Evolutionary conservation across 2,797 vertebrate species (phyloP).

Genomic region (Epinephelus coioides): DNA sequence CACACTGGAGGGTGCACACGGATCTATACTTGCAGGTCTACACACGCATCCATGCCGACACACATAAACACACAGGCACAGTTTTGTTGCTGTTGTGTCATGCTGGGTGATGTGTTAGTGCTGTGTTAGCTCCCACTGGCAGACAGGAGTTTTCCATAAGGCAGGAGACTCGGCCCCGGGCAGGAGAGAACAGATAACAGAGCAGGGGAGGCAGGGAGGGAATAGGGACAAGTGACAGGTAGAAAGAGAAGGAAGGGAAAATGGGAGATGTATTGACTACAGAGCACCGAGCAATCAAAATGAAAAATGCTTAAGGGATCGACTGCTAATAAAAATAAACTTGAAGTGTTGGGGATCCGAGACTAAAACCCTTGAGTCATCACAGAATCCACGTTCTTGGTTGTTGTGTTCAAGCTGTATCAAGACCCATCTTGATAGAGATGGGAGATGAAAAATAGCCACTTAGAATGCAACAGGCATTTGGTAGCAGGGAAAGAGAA

Average conservation of each 20-base stretch:
- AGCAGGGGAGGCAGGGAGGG: background rate
- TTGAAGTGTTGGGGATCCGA: background rate
- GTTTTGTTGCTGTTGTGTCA: conserved; percentile 29
- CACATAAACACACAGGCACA: conserved; percentile 1
- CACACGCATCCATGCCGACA: background rate
- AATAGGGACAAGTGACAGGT: conserved; percentile 14
- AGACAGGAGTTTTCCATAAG: conserved; percentile 52
- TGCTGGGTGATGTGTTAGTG: conserved; percentile 40
- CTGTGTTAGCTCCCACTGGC: conserved; percentile 39
- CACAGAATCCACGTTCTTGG: conserved; percentile 1
- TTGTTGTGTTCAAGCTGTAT: conserved; percentile 5
- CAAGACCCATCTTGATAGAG: background rate
- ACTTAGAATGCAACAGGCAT: conserved; percentile 25
- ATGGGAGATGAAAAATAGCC: background rate
- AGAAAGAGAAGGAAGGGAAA: conserved; percentile 4
- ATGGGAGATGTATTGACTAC: background rate
- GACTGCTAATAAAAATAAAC: conserved; percentile 4
- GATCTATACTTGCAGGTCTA: conserved; percentile 20
- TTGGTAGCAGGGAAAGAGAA: conserved; percentile 2
- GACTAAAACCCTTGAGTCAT: conserved; percentile 6
- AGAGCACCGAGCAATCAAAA: conserved; percentile 18
- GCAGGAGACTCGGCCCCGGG: conserved; percentile 24
- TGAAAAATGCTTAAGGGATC: conserved; percentile 16
- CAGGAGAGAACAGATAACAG: conserved; percentile 23
- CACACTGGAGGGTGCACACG: background rate